These are phyloP conservation scores for Ivindomyrus marchei DNA, from an alignment of 2,113 vertebrate species.

Conservation along the genomic window DNA sequence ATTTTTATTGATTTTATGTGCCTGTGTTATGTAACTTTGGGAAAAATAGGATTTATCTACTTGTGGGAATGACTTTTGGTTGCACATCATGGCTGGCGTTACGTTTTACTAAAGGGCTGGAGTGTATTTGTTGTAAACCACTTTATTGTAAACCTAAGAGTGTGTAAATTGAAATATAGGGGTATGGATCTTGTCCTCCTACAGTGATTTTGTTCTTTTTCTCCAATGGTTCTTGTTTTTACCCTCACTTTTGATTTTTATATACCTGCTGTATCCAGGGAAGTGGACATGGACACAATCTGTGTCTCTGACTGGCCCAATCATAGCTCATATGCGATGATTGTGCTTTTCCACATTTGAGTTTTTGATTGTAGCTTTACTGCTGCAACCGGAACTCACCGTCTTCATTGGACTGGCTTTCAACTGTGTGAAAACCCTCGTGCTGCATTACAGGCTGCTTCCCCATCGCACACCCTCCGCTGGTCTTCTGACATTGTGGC, in stretches of 20 bases:
- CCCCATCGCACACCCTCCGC: neutral
- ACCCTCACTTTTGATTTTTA: neutral
- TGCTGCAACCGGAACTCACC: neutral
- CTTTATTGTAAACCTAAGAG: neutral
- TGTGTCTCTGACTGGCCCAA: neutral
- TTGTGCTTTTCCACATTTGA: neutral
- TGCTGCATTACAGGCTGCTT: neutral
- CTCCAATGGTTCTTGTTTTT: neutral
- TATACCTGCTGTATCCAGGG: neutral
- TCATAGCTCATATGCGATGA: neutral
- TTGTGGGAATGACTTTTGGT: neutral
- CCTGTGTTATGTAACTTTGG: neutral
- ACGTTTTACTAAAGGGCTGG: neutral
- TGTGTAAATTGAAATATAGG: neutral
- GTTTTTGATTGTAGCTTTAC: neutral
- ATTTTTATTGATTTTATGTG: neutral
- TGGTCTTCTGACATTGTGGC: neutral
- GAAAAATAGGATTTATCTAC: neutral
- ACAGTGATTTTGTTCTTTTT: neutral
- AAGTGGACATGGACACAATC: neutral
- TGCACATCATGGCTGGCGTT: neutral
- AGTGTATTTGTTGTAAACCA: neutral
- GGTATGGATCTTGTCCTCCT: neutral
- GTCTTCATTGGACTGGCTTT: neutral
- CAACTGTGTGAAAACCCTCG: neutral